Conservation (phyloP, 2,113 vertebrate species). For the Sarotherodon lohbergeri region DNA sequence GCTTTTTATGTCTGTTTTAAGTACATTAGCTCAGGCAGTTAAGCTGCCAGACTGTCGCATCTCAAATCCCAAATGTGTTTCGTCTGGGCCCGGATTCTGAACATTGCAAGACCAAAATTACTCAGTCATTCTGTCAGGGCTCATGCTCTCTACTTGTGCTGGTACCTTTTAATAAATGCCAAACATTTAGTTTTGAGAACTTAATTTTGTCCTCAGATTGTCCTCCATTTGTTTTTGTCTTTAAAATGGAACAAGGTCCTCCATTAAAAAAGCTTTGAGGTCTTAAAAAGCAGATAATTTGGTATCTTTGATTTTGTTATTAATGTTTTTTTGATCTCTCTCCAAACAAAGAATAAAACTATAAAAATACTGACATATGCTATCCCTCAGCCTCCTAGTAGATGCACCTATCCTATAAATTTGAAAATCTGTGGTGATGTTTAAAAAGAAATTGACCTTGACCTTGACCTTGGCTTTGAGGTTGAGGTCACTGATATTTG, state of each 20-base stretch:
- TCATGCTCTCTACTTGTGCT: rapidly evolving
- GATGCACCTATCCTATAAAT: neutral
- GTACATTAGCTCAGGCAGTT: neutral
- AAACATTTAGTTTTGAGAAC: neutral
- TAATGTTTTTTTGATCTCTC: neutral
- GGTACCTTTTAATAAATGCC: neutral
- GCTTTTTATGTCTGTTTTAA: neutral
- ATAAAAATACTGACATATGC: rapidly evolving
- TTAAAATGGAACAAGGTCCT: neutral
- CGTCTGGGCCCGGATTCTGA: neutral
- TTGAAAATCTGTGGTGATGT: neutral
- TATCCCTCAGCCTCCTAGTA: neutral
- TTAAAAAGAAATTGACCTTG: neutral
- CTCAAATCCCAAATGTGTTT: neutral
- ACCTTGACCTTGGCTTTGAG: neutral
- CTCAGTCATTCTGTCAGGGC: neutral
- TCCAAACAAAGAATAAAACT: neutral
- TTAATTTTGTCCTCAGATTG: neutral
- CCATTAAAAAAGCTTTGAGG: neutral
- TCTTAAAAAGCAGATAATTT: neutral
- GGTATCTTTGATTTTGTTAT: neutral
- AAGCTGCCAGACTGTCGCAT: neutral
- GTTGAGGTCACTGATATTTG: too few relatives aligned
- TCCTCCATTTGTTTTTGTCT: rapidly evolving
- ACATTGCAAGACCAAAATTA: neutral